Evolutionary conservation across 2,113 vertebrate genomes (phyloP).

Genomic region (Crotalus tigris): DNA sequence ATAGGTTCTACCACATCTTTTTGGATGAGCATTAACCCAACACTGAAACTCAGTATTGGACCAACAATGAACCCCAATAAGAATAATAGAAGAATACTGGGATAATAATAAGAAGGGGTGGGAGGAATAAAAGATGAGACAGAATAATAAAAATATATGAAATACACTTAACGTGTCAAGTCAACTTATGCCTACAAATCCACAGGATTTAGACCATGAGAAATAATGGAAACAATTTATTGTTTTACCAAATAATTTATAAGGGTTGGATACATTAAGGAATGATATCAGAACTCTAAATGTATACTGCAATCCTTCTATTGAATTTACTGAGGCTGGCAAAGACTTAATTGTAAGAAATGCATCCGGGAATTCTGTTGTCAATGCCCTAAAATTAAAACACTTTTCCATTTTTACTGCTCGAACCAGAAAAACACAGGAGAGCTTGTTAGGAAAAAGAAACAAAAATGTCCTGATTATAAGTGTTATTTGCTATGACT

Average conservation of each 20-base stretch:
- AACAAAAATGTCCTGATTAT: not conserved
- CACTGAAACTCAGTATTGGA: not conserved
- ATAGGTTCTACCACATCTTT: not conserved
- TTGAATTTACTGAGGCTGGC: not conserved
- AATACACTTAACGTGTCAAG: not conserved
- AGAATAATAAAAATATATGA: not conserved
- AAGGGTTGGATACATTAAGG: conserved; percentile 12
- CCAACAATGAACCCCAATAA: not conserved
- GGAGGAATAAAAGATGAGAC: not conserved
- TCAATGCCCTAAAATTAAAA: not conserved
- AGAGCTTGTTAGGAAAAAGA: not conserved
- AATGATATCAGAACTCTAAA: not conserved
- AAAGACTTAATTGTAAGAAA: not conserved
- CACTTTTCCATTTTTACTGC: not conserved
- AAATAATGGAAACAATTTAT: conserved; percentile 16
- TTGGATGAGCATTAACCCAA: not conserved
- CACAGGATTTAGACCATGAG: not conserved
- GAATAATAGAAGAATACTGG: not conserved
- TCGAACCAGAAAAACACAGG: not conserved
- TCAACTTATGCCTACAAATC: not conserved
- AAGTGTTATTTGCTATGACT: not conserved
- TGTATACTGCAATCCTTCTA: not conserved
- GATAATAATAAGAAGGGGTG: not conserved
- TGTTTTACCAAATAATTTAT: conserved; percentile 3
- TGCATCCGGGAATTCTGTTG: conserved; percentile 3